phyloP scores from a whole-genome alignment of 2,888 invertebrate genomes.

The Eupithecia tripunctaria region DNA sequence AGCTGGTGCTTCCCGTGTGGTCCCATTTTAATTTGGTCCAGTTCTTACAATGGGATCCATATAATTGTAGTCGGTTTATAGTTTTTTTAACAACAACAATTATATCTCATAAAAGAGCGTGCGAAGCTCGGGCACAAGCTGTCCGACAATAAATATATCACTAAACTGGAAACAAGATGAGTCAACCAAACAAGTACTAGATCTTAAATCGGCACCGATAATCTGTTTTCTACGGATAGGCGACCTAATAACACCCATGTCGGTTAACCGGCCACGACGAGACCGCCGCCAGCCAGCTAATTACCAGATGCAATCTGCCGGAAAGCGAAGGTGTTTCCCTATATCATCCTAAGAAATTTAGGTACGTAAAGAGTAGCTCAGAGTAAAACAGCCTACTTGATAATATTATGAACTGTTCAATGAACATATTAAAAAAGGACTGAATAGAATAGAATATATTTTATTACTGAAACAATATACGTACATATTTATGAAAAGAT shows the following conservation, averaged over 20 bases:
- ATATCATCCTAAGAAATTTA: conserved; percentile 44
- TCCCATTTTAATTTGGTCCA: too few species aligned
- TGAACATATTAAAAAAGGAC: too few species aligned
- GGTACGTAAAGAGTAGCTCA: too few species aligned
- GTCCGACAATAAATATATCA: neutral
- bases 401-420: too few species aligned
- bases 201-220: neutral
- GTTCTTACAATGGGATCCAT: too few species aligned
- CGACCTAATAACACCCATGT: conserved; percentile 52
- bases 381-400: too few species aligned
- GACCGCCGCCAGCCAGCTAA: conserved; percentile 58
- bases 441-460: too few species aligned
- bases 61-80: too few species aligned
- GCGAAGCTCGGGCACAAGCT: neutral
- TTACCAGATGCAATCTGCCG: conserved; percentile 53
- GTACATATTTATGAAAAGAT: too few species aligned
- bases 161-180: neutral
- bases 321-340: conserved; percentile 61
- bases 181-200: neutral
- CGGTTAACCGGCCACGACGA: conserved; percentile 58
- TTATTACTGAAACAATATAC: too few species aligned
- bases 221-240: conserved; percentile 1
- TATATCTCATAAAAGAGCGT: neutral
- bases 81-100: too few species aligned
- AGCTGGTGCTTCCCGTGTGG: too few species aligned